Evolutionary conservation across 2,797 vertebrate species (phyloP).

Genomic region (Melopsittacus undulatus): DNA sequence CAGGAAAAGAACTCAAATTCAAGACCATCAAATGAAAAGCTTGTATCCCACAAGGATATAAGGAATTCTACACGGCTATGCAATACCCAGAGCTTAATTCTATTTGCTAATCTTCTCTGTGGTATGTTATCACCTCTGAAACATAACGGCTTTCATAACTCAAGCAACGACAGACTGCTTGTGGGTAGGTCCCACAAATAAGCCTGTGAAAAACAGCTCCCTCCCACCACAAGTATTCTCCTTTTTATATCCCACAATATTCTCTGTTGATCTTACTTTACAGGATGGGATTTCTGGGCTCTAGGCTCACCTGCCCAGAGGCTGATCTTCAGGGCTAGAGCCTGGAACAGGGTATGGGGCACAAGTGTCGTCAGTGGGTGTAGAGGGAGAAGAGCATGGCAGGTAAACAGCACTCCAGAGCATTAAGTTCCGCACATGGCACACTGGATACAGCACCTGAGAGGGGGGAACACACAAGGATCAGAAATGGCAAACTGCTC

Average conservation of each 20-base stretch:
- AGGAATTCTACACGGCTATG: neutral
- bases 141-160: neutral
- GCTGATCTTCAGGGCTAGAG: constrained; percentile 87
- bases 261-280: constrained; percentile 78
- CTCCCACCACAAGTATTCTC: neutral
- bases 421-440: constrained; percentile 96
- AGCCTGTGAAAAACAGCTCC: neutral
- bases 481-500: neutral
- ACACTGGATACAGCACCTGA: constrained; percentile 96
- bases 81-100: neutral
- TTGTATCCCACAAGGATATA: neutral
- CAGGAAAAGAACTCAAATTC: neutral
- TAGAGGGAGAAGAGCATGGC: constrained; percentile 93
- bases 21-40: neutral
- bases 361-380: constrained; percentile 91
- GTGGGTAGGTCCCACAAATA: neutral
- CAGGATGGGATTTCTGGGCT: constrained; percentile 61
- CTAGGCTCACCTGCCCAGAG: constrained; percentile 91
- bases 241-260: neutral
- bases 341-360: constrained; percentile 90
- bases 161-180: neutral
- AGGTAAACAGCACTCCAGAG: constrained; percentile 97
- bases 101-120: neutral
- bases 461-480: rapidly evolving
- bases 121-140: neutral